Evolutionary conservation across 2,797 vertebrate species (phyloP).

Genomic region (Rallus crepitans): DNA sequence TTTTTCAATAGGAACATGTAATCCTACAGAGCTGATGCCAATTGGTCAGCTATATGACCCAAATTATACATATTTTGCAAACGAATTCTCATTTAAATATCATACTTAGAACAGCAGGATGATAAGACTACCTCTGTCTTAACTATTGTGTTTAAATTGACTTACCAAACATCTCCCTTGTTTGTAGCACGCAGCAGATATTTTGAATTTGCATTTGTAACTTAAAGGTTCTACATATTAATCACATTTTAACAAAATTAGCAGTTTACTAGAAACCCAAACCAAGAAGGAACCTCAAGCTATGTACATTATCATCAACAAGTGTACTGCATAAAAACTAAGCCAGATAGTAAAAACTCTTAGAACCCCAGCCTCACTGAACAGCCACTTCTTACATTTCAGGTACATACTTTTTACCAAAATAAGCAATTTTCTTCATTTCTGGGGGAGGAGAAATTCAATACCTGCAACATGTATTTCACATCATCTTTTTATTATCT

Average conservation of each 20-base stretch:
- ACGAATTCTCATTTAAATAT: background rate
- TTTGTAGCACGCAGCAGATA: background rate
- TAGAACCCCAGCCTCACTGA: background rate
- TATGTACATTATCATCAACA: background rate
- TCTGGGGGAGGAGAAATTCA: background rate
- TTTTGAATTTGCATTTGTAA: background rate
- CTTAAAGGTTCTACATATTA: background rate
- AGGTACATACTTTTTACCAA: background rate
- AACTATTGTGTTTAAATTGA: background rate
- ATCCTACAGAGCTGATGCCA: background rate
- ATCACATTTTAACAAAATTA: background rate
- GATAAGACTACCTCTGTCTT: background rate
- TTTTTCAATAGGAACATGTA: background rate
- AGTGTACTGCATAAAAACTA: background rate
- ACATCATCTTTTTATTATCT: background rate
- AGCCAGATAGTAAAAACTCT: background rate
- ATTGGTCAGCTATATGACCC: background rate
- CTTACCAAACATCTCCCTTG: background rate
- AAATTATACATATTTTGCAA: background rate
- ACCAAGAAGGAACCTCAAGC: background rate
- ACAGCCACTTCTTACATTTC: background rate
- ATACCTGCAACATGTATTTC: background rate
- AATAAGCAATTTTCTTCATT: background rate
- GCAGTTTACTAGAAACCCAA: background rate
- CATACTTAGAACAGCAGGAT: background rate